A percentile compares a stretch with the other conserved stretches of the same genome.
These are phyloP conservation scores for Nasonovia ribisnigri DNA, from an alignment of 2,888 invertebrate genomes.

Conservation along the genomic window DNA sequence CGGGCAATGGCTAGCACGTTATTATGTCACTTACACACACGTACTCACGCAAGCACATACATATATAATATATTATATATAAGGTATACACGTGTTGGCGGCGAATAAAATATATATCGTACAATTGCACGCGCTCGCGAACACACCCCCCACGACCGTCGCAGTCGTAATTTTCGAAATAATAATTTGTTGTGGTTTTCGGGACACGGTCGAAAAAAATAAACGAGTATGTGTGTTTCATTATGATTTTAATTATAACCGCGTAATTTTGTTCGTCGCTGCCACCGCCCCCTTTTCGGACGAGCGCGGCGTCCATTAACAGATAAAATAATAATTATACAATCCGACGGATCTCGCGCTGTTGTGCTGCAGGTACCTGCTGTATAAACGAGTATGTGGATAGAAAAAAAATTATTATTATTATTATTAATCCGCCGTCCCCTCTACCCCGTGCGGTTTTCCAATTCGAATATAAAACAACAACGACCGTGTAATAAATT, in stretches of 20 bases:
- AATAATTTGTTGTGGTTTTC: slow-evolving; percentile 50
- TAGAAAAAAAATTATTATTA: neutral
- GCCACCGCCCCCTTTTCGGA: slow-evolving; percentile 33
- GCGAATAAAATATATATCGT: neutral
- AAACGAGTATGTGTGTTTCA: slow-evolving; percentile 12
- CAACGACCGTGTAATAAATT: slow-evolving; percentile 49
- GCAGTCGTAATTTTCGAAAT: slow-evolving; percentile 8
- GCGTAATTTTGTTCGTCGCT: slow-evolving; percentile 34
- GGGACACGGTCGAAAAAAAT: neutral
- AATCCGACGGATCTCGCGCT: slow-evolving; percentile 49
- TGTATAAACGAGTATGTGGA: neutral
- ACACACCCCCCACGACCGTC: neutral
- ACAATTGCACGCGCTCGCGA: neutral
- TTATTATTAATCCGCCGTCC: slow-evolving; percentile 24
- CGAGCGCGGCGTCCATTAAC: slow-evolving; percentile 40
- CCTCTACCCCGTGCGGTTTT: slow-evolving; percentile 46
- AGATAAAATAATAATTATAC: slow-evolving; percentile 53
- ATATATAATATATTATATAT: neutral
- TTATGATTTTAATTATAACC: slow-evolving; percentile 54
- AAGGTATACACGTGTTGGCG: neutral
- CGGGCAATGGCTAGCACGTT: neutral
- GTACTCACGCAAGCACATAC: neutral
- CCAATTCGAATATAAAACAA: slow-evolving; percentile 49
- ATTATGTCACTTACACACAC: slow-evolving; percentile 49
- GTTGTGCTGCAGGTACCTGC: slow-evolving; percentile 19